Conservation (phyloP, 2,888 invertebrate species). For the Tryphoninae sp. region DNA sequence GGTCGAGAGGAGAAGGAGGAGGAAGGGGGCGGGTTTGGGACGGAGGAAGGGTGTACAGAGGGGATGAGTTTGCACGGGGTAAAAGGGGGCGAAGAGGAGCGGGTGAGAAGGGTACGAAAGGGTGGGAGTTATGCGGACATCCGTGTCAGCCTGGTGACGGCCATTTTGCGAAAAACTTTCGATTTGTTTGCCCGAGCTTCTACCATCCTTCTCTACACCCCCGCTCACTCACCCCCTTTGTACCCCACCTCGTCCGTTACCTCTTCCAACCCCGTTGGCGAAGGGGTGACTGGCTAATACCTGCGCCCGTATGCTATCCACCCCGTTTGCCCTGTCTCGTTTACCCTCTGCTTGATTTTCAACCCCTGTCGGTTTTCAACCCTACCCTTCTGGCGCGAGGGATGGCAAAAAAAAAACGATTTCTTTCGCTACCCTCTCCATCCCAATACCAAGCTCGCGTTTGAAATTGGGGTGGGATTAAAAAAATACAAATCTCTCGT, state of each 20-base stretch:
- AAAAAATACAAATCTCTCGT: slow-evolving; percentile 1
- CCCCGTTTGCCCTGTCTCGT: slow-evolving; percentile 61
- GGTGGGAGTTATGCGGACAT: slow-evolving; percentile 78
- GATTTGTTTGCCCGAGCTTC: slow-evolving; percentile 72
- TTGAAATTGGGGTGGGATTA: slow-evolving; percentile 43
- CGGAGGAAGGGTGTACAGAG: slow-evolving; percentile 52
- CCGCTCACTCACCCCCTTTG: slow-evolving; percentile 57
- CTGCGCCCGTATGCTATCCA: slow-evolving; percentile 74
- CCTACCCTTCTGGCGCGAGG: slow-evolving; percentile 11
- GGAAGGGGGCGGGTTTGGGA: slow-evolving; percentile 66
- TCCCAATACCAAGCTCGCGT: not conserved
- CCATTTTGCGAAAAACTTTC: slow-evolving; percentile 82
- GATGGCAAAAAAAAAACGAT: not conserved
- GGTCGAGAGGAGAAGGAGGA: no score
- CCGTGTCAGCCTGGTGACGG: slow-evolving; percentile 80
- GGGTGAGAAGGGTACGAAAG: slow-evolving; percentile 55
- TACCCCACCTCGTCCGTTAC: slow-evolving; percentile 70
- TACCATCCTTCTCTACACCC: slow-evolving; percentile 28
- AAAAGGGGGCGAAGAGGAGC: slow-evolving; percentile 45
- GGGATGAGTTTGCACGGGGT: slow-evolving; percentile 47
- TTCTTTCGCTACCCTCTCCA: not conserved
- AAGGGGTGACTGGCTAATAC: slow-evolving; percentile 75
- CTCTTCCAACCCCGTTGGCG: slow-evolving; percentile 67
- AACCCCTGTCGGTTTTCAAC: slow-evolving; percentile 51
- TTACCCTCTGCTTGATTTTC: slow-evolving; percentile 61